These are phyloP conservation scores for Anhinga rufa DNA, from an alignment of 2,113 vertebrate species.

Conservation along the genomic window DNA sequence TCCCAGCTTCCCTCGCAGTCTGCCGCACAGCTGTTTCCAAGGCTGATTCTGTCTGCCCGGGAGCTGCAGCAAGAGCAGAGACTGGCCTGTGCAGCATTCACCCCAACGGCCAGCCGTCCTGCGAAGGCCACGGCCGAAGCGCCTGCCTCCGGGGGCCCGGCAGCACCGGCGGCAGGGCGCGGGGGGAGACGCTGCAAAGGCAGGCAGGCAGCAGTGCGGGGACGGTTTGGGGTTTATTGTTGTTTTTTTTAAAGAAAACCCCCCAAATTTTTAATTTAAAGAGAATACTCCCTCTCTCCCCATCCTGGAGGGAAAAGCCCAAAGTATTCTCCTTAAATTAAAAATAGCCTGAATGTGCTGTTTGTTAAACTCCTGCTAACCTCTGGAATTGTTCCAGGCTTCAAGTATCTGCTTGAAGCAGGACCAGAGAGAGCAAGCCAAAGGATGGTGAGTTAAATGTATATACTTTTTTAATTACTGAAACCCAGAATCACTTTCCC, in stretches of 20 bases:
- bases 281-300: neutral
- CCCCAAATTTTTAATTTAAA: neutral
- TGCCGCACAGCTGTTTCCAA: neutral
- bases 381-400: neutral
- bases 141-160: neutral
- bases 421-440: neutral
- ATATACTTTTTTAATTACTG: neutral
- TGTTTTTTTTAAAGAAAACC: neutral
- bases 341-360: neutral
- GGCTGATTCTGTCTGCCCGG: neutral
- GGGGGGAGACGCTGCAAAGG: fast-evolving
- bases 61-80: neutral
- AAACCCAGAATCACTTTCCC: neutral
- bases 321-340: neutral
- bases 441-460: neutral
- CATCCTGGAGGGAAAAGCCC: no score
- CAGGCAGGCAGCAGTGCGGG: neutral
- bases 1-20: neutral
- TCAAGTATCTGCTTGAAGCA: neutral
- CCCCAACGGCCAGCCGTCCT: neutral
- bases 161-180: neutral
- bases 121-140: neutral
- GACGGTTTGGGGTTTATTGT: fast-evolving
- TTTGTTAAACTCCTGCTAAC: neutral
- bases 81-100: neutral